These are phyloP conservation scores for Mastigias papua DNA, from an alignment of 30 jellyfish, hydroid and myxozoan genomes.

Conservation along the genomic window DNA sequence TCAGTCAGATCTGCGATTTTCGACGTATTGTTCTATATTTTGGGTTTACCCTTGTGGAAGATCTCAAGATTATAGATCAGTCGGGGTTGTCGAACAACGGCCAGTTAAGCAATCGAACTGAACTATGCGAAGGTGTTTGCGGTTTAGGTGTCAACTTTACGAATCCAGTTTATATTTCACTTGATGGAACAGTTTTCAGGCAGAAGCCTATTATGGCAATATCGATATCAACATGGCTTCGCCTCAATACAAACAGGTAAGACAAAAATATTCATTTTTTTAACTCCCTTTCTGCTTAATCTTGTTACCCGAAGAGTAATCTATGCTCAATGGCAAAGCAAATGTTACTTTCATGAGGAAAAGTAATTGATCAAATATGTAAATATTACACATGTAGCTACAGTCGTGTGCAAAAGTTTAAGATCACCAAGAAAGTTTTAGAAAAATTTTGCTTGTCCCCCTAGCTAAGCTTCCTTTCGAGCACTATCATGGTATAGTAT, in stretches of 20 bases:
- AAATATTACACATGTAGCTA: too few species aligned
- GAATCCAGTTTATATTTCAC: constrained; percentile 48
- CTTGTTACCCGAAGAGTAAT: neutral
- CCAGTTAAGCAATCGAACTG: constrained; percentile 61
- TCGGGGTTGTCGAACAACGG: constrained; percentile 91
- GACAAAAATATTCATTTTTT: neutral
- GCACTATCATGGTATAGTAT: too few species aligned
- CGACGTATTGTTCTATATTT: constrained; percentile 78
- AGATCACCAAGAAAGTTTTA: too few species aligned
- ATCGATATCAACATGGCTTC: constrained; percentile 85
- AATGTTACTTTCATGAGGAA: too few species aligned
- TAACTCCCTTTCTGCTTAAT: neutral
- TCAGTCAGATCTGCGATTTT: constrained; percentile 92
- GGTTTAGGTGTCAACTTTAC: constrained; percentile 87
- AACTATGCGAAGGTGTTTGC: constrained; percentile 76
- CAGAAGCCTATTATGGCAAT: constrained; percentile 91
- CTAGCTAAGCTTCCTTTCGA: too few species aligned
- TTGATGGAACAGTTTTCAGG: constrained; percentile 81
- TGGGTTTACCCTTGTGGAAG: constrained; percentile 71
- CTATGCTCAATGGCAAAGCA: too few species aligned
- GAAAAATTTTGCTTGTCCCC: too few species aligned
- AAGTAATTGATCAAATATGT: too few species aligned
- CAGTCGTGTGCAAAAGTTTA: too few species aligned
- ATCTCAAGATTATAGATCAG: constrained; percentile 69
- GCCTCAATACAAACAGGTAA: constrained; percentile 90